Base-by-base conservation (phyloP, 2,797 vertebrate species). In the Myripristis murdjan region DNA sequence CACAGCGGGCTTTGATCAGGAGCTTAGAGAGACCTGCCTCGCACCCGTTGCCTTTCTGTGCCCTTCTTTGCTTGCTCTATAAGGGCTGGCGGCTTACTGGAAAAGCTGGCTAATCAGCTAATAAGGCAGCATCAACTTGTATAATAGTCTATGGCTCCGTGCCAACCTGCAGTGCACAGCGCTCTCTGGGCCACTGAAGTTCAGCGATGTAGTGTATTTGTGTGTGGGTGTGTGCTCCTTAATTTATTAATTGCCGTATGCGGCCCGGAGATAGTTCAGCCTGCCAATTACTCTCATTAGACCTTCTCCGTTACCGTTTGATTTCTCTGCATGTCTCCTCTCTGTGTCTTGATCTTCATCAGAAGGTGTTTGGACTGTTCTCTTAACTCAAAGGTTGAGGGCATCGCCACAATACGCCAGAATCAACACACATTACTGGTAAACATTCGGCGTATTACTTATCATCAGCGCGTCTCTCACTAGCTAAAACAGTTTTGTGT, bases 1-100 rank as follows among this genome's bases (percentile, higher is more conserved):
- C 79, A 81, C 51, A 72, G 69, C 51, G 1, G 76, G 61, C 83
- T 89, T 88, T 87, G 85, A 92, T 91, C 84, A 76, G 51, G 31
- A 5, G 48, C 59, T 82, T 75, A 81, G 59, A 56, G 55, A 58
- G 67, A 83, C 58, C 55, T 70, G 66, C 37, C 55, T 73, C 51
- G 37, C 33, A 24, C 47, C 23, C 4, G 6, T 44, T 67, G 35
- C 48, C 55, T 15, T 35, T 35, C 78, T 69, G 28, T 76, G 77
- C 33, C 48, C 51, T 43, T 71, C 22, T 10, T 61, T 8, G 54
- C 46, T 44, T 58, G 52, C 65, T 60, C 51, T 72, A 11, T 39
- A 33, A 48, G 59, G 52, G 51, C 48, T 46, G 51, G 35, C 59
- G 41, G 60, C 56, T 86, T 65, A 75, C 58, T 56, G 70, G 69